Evolutionary conservation across 2,888 invertebrate species (phyloP), one percentile per base, ranked within the genome.

Genomic region (Trichopria drosophilae): DNA sequence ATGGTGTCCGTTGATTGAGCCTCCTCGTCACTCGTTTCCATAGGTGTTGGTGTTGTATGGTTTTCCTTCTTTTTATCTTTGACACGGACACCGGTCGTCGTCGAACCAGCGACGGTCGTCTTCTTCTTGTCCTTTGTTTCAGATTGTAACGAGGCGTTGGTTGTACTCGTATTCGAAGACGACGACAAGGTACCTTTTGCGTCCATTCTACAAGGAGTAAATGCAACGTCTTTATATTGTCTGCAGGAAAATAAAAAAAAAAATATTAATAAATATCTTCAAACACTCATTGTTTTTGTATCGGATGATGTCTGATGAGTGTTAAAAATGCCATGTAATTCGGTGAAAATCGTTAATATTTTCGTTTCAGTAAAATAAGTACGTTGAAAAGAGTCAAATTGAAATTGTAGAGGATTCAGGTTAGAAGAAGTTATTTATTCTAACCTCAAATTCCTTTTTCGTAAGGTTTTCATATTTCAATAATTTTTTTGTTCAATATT

Each of bases 11-110:
- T 64, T 4, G 66, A 58, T 50, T 75, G 74, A 15, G 76, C 72
- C 50, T 79, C 79, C 47, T 84, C 84, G 60, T 83, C 83, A 59
- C 82, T 83, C 22, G 80, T 80, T 58, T 82, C 83, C 72, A 81
- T 78, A 2, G 74, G 69, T n/a, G n/a, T n/a, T 9, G 63, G 61
- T 28, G 68, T 65, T 49, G 77, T 75, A 59, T 78, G 78, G 43
- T 77, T 78, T 46, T 76, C 76, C 58, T 79, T 78, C 57, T 77
- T 76, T 62, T 75, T 75, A 40, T 75, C 74, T 50, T 75, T 71
- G 53, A 69, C 61, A 42, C 68, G 66, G 28, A 65, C 60, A 28
- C 64, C 60, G 18, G 57, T 54, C 18, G 61, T 58, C 15, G 60
- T 66, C 19, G 62, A 61, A 13, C 57, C 57, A 4, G 55, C 47